phyloP scores from a whole-genome alignment of 2,797 vertebrate genomes.

The Pygocentrus nattereri region DNA sequence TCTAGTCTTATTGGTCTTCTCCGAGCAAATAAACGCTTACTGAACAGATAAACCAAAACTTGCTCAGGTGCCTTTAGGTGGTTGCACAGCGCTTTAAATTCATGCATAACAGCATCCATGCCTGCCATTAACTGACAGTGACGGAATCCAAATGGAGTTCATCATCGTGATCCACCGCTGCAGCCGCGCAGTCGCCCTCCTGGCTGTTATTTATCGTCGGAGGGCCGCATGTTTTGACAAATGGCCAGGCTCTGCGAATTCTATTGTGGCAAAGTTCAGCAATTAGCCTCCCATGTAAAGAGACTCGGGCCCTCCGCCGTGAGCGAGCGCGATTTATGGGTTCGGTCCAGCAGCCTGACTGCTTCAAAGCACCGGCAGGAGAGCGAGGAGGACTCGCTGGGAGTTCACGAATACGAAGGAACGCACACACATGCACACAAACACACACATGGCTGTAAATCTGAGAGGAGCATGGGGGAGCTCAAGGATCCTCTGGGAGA shows the following conservation, averaged over 20 bases:
- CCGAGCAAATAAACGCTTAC: too few species aligned
- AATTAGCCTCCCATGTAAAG: slow-evolving; percentile 94
- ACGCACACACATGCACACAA: slow-evolving; percentile 38
- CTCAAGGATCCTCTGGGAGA: slow-evolving; percentile 64
- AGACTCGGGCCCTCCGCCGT: slow-evolving; percentile 78
- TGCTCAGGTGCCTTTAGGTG: too few species aligned
- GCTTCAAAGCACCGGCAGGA: slow-evolving; percentile 88
- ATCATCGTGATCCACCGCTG: slow-evolving; percentile 76
- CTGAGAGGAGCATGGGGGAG: slow-evolving; percentile 71
- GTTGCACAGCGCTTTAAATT: too few species aligned
- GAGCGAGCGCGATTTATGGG: slow-evolving; percentile 89
- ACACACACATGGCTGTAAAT: slow-evolving; percentile 82
- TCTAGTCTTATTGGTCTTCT: too few species aligned
- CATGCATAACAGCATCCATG: too few species aligned
- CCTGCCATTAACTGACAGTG: slow-evolving; percentile 1
- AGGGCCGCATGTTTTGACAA: slow-evolving; percentile 91
- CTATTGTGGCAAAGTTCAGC: slow-evolving; percentile 96
- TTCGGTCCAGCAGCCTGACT: slow-evolving; percentile 83
- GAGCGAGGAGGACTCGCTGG: slow-evolving; percentile 86
- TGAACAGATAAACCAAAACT: too few species aligned
- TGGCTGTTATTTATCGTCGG: slow-evolving; percentile 88
- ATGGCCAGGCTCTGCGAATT: slow-evolving; percentile 94
- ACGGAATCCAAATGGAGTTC: slow-evolving; percentile 81
- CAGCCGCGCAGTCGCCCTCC: slow-evolving; percentile 42
- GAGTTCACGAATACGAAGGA: slow-evolving; percentile 89